Base-by-base conservation (phyloP, 2,797 vertebrate genomes). In the Acestrorhynchus altus region DNA sequence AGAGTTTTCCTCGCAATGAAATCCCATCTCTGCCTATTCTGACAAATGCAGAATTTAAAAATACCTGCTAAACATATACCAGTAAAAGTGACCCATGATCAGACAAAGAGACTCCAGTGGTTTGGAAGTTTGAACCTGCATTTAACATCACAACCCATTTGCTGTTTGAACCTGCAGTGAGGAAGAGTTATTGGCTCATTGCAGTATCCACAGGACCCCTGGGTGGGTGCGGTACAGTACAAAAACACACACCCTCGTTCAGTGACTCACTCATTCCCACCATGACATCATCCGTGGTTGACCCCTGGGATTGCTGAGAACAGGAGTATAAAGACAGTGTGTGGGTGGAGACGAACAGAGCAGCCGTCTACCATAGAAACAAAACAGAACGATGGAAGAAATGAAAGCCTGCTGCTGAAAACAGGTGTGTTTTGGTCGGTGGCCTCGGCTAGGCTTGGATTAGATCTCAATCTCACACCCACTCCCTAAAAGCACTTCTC, bases 241-340 rank as follows among this genome's bases (percentile, higher is more conserved):
- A 52, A 56, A 66, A 40, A 82, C 52, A 75, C 39, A 42, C 42
- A 60, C 65, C 28, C n/a, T 6, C 51, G 51, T 65, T 44, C 63
- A 70, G 61, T 82, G 82, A 86, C 54, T 86, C 80, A 84, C 65
- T 74, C 26, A 44, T 84, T 84, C 84, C 80, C 78, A 22, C 59
- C 71, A 82, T 84, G 70, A 84, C 51, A 70, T 72, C 68, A 78
- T 75, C 59, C 24, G 49, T 40, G 1, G 31, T 64, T 26, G 57
- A 56, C 77, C 79, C 74, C 42, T 9, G 49, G 80, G 70, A 57
- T 31, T 74, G 56, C 69, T 79, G 80, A 78, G 80, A 86, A 83
- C 71, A 63, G 69, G 65, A 44, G 22, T 71, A 76, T 69, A 77
- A 84, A 76, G 31, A 12, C 57, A 78, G 61, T 56, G 70, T 76